Base-by-base conservation (phyloP, 2,888 invertebrate species). In the Pterostichus niger region DNA sequence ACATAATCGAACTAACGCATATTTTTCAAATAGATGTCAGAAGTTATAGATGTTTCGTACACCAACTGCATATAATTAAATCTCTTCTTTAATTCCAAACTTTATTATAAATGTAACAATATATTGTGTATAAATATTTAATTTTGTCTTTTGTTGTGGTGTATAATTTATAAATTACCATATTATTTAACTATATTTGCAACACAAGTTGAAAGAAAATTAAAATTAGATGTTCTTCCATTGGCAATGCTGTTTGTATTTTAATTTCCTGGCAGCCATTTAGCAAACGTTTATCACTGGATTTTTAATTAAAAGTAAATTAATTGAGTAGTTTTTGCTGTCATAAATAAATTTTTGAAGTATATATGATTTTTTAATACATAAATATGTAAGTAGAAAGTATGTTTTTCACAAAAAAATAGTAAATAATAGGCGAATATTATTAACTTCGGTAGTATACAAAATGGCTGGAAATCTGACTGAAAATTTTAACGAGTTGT, bases 401-500 rank as follows among this genome's bases (percentile, higher is more conserved):
- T 71, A 71, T 76, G 33, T 31, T 75, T 11, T 49, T 56, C 24
- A 35, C 24, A 33, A 40, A 33, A 6, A 31, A 31, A 68, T 64
- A 68, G 35, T 79, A 49, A 52, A 31, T 64, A 44, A 35, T 15
- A 52, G 52, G 64, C 56, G 61, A 68, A 83, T 83, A 77, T 83
- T 83, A 77, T 83, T 52, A 83, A 77, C 46, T 68, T 77, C 59
- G 83, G 52, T 83, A 83, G 83, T 83, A 83, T 75, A 76, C 77
- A 83, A 83, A 83, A 83, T 83, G 83, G 83, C 83, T 83, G 86
- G 86, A 49, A 86, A 86, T 56, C 87, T 87, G 84, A 85, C 86
- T 71, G 86, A 87, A 75, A 87, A 88, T 85, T 88, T 87, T 85
- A 88, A 88, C 61, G 89, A 90, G 86, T 87, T 90, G 84, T 90